Conservation (phyloP, 23 tunicate genomes). For the Trididemnum nubilum region DNA sequence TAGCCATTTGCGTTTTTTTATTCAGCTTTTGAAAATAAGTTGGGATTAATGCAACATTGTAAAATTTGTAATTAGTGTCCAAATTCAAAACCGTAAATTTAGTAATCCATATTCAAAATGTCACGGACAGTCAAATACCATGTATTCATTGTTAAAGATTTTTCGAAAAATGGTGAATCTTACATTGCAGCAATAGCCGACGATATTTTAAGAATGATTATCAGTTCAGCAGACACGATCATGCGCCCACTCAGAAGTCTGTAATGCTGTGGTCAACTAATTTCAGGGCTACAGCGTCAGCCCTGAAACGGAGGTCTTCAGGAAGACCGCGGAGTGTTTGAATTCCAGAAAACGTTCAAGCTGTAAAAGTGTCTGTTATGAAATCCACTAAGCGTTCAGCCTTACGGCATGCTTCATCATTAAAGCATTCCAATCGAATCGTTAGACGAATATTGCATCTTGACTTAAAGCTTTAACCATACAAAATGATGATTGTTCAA, state of each 20-base stretch:
- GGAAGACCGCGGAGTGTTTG: conserved; percentile 33
- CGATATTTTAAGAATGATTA: conserved; percentile 30
- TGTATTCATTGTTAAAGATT: conserved; percentile 19
- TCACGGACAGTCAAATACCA: conserved; percentile 25
- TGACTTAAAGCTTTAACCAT: conserved; percentile 14
- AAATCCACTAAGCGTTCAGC: conserved; percentile 30
- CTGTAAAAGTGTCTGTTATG: conserved; percentile 24
- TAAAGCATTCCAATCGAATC: conserved; percentile 13
- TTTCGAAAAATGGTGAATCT: conserved; percentile 25
- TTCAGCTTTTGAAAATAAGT: conserved; percentile 11
- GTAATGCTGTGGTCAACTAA: conserved; percentile 22
- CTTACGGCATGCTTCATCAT: not conserved
- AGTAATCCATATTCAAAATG: conserved; percentile 23
- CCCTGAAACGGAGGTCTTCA: conserved; percentile 16
- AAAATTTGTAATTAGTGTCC: conserved; percentile 1
- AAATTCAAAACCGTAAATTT: conserved; percentile 2
- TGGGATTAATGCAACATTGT: not conserved
- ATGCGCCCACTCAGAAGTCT: conserved; percentile 10
- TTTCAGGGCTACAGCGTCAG: conserved; percentile 27
- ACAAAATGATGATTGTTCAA: conserved; percentile 40
- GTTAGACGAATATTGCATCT: conserved; percentile 33
- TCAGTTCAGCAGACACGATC: conserved; percentile 17
- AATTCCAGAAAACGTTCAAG: conserved; percentile 29
- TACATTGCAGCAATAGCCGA: not conserved
- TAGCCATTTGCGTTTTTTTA: conserved; percentile 13